A percentile compares a stretch with the other conserved stretches of the same genome.
Evolutionary conservation across 2,113 vertebrate species (phyloP).

Genomic region (Delphinus delphis): DNA sequence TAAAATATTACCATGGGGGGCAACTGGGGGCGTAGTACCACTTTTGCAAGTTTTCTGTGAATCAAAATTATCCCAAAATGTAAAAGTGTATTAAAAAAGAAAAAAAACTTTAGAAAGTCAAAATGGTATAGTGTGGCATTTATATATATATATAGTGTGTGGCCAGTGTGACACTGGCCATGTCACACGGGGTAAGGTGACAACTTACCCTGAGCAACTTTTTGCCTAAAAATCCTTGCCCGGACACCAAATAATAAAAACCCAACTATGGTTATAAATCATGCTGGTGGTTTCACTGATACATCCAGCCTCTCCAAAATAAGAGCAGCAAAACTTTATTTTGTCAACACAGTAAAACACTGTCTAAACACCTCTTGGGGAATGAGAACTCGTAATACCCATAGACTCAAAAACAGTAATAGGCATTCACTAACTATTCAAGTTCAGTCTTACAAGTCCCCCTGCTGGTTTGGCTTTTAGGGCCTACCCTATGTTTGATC

Average conservation of each 20-base stretch:
- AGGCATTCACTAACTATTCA: background rate
- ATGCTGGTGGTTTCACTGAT: rapidly evolving
- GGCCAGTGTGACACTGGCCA: background rate
- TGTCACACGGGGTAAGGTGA: too few species aligned
- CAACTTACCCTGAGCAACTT: background rate
- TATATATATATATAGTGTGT: too few species aligned
- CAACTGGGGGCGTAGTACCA: rapidly evolving
- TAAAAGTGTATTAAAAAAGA: background rate
- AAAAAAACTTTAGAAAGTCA: background rate
- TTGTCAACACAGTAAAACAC: too few species aligned
- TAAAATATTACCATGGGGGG: too few species aligned
- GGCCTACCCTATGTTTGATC: background rate
- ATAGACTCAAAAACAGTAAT: background rate
- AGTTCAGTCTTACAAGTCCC: too few species aligned
- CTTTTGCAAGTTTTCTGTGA: background rate
- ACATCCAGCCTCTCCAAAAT: background rate
- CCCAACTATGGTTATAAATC: rapidly evolving
- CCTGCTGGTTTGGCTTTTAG: background rate
- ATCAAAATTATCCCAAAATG: background rate
- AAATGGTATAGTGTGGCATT: background rate
- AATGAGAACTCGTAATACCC: background rate
- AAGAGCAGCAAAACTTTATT: background rate
- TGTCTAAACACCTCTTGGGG: background rate
- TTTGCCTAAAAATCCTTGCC: background rate
- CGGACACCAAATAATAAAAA: background rate